phyloP scores from a whole-genome alignment of 2,888 invertebrate species.

The Nysson spinosus region DNA sequence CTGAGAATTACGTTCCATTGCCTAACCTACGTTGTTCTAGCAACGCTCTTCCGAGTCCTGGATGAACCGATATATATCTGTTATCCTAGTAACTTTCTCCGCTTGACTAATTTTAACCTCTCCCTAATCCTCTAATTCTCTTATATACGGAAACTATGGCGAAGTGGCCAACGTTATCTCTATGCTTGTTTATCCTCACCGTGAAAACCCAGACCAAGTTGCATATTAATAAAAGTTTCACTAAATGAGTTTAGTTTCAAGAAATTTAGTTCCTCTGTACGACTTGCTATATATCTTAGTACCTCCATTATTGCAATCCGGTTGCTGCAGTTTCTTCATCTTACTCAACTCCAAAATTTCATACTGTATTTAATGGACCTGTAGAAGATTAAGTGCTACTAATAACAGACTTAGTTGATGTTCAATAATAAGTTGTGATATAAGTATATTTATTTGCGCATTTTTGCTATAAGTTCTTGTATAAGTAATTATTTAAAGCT shows the following conservation, averaged over 20 bases:
- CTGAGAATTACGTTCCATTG: constrained; percentile 19
- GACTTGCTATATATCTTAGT: constrained; percentile 42
- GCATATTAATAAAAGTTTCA: constrained; percentile 70
- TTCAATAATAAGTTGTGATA: too few relatives aligned
- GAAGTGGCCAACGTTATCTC: constrained; percentile 53
- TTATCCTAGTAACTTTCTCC: background rate
- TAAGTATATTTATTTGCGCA: too few relatives aligned
- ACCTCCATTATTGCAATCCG: constrained; percentile 12
- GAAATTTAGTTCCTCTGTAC: constrained; percentile 43
- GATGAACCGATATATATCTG: constrained; percentile 33
- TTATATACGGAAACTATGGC: constrained; percentile 11
- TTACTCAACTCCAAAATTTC: constrained; percentile 32
- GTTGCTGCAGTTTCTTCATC: constrained; percentile 38
- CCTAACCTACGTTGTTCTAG: constrained; percentile 28
- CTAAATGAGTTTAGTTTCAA: constrained; percentile 69
- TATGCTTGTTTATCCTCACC: constrained; percentile 59
- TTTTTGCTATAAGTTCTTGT: too few relatives aligned
- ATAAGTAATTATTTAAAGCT: too few relatives aligned
- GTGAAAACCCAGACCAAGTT: constrained; percentile 52
- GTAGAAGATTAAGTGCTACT: constrained; percentile 33
- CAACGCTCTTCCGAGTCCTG: constrained; percentile 24
- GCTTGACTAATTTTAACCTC: background rate
- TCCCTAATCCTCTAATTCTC: background rate
- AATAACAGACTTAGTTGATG: constrained; percentile 26
- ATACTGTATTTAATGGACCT: constrained; percentile 31